These are phyloP conservation scores for Heliothis peltigera DNA, from an alignment of 2,888 invertebrate genomes.

Conservation along the genomic window DNA sequence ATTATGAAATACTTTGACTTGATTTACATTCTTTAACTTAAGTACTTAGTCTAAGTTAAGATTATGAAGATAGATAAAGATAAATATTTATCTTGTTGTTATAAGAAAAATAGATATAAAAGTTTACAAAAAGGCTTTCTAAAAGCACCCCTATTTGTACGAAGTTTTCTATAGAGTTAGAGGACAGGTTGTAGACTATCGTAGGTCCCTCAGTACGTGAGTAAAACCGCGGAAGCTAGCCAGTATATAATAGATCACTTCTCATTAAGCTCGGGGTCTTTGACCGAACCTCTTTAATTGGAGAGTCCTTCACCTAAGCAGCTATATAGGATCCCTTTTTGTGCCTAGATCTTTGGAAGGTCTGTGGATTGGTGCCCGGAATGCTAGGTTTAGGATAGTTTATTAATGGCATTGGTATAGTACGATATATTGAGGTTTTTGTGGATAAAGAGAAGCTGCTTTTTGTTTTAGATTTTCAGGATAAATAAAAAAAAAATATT, in stretches of 20 bases:
- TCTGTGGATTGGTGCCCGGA: conserved; percentile 21
- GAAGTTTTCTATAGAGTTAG: too few relatives aligned
- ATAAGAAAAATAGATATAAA: too few relatives aligned
- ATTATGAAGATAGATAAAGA: too few relatives aligned
- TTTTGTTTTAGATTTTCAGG: not conserved
- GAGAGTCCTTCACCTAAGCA: conserved; percentile 10
- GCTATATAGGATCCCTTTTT: conserved; percentile 24
- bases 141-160: too few relatives aligned
- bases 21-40: too few relatives aligned
- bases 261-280: conserved; percentile 11
- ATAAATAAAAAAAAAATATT: too few relatives aligned
- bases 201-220: not conserved
- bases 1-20: too few relatives aligned
- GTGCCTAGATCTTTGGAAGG: conserved; percentile 17
- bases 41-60: too few relatives aligned
- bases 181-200: too few relatives aligned
- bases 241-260: conserved; percentile 27
- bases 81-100: too few relatives aligned
- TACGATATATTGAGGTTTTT: conserved; percentile 13
- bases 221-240: not conserved
- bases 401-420: not conserved
- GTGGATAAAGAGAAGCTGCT: not conserved
- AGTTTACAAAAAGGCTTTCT: too few relatives aligned
- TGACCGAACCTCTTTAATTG: conserved; percentile 41
- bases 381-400: conserved; percentile 18